phyloP scores from a whole-genome alignment of 1,140 invertebrate species.

The Listronotus bonariensis region DNA sequence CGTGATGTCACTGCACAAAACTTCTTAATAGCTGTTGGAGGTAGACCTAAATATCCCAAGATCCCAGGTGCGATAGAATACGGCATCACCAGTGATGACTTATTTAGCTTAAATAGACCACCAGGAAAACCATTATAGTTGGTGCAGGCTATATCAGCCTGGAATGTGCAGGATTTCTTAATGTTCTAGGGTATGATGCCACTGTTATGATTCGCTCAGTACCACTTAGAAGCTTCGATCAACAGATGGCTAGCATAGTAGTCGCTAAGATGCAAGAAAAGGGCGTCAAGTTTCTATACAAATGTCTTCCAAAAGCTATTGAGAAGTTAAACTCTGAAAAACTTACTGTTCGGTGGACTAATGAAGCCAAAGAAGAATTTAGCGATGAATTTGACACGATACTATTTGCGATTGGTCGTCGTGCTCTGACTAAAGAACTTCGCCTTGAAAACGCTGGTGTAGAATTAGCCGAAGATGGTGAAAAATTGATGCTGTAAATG shows the following conservation, averaged over 20 bases:
- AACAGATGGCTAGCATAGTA: conserved; percentile 90
- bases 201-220: conserved; percentile 93
- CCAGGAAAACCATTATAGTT: conserved; percentile 93
- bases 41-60: conserved; percentile 82
- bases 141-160: conserved; percentile 93
- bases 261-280: conserved; percentile 81
- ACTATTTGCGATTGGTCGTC: conserved; percentile 81
- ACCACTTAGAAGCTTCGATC: conserved; percentile 93
- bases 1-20: conserved; percentile 78
- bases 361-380: conserved; percentile 54
- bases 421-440: conserved; percentile 71
- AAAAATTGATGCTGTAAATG: conserved; percentile 69
- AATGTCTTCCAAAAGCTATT: conserved; percentile 74
- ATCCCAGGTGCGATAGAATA: conserved; percentile 88
- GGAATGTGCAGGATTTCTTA: conserved; percentile 95
- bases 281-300: conserved; percentile 82
- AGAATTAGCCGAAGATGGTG: conserved; percentile 57
- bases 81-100: conserved; percentile 95
- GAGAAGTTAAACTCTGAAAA: conserved; percentile 70
- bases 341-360: conserved; percentile 72
- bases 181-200: conserved; percentile 82
- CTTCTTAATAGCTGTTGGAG: conserved; percentile 90
- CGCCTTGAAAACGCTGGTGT: conserved; percentile 73
- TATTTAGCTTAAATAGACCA: conserved; percentile 84
- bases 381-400: conserved; percentile 80